Evolutionary conservation across 2,113 vertebrate species (phyloP).

Genomic region (Sceloporus undulatus): DNA sequence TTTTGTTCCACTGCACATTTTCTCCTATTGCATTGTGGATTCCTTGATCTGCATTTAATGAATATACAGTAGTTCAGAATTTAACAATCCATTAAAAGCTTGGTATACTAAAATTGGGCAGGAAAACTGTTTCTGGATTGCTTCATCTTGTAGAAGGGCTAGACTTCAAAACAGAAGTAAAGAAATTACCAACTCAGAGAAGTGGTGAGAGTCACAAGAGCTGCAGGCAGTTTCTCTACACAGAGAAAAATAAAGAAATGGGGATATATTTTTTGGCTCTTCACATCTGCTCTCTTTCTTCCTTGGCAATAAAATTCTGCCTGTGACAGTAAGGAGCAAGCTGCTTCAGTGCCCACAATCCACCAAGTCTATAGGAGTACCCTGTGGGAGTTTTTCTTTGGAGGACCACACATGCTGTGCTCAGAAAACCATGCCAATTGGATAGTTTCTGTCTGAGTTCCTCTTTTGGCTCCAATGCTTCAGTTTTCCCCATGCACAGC

Average conservation of each 20-base stretch:
- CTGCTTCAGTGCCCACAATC: fast-evolving
- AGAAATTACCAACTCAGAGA: neutral
- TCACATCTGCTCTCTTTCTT: neutral
- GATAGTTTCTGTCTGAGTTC: fast-evolving
- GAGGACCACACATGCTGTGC: neutral
- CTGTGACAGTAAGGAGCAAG: fast-evolving
- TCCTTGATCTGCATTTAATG: slow-evolving; percentile 52
- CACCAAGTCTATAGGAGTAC: neutral
- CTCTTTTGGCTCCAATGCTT: neutral
- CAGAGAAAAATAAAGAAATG: neutral
- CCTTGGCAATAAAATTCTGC: fast-evolving
- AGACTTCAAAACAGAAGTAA: neutral
- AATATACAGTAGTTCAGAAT: slow-evolving; percentile 48
- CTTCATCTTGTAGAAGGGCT: slow-evolving; percentile 37
- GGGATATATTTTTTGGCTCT: slow-evolving; percentile 6
- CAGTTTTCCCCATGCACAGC: slow-evolving; percentile 8
- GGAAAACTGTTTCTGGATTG: slow-evolving; percentile 36
- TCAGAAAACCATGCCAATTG: neutral
- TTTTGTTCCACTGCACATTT: neutral
- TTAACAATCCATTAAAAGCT: slow-evolving; percentile 51
- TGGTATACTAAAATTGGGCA: slow-evolving; percentile 47
- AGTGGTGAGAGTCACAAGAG: slow-evolving; percentile 41
- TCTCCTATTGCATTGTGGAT: neutral
- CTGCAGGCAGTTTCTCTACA: slow-evolving; percentile 40
- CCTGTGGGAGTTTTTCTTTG: neutral